Evolutionary conservation across 2,888 invertebrate species (phyloP).

Genomic region (Zygothrica quintamaculata): DNA sequence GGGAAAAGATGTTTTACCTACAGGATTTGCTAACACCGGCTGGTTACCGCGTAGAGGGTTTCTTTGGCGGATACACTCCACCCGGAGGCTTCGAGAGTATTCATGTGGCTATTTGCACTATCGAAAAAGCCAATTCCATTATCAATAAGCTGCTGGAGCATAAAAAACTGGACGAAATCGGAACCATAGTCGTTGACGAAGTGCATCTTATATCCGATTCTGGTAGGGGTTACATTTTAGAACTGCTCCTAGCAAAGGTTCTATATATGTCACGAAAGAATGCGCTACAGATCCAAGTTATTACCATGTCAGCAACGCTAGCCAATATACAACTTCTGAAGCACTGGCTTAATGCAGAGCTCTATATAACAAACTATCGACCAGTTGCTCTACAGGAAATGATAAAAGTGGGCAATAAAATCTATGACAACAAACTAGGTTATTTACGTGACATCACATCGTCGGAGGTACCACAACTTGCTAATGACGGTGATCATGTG

Average conservation of each 20-base stretch:
- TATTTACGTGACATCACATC: slow-evolving; percentile 85
- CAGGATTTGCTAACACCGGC: slow-evolving; percentile 93
- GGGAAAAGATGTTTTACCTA: slow-evolving; percentile 97
- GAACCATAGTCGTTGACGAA: slow-evolving; percentile 97
- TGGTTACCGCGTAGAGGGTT: slow-evolving; percentile 96
- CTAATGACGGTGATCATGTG: slow-evolving; percentile 91
- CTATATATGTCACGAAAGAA: slow-evolving; percentile 89
- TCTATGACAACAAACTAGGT: slow-evolving; percentile 87
- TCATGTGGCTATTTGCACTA: slow-evolving; percentile 97
- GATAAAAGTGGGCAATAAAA: slow-evolving; percentile 89
- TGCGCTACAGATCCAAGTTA: slow-evolving; percentile 90
- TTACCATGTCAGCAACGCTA: slow-evolving; percentile 99
- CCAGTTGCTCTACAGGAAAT: slow-evolving; percentile 94
- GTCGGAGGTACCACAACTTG: slow-evolving; percentile 50
- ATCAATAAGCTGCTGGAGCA: slow-evolving; percentile 94
- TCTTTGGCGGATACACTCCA: slow-evolving; percentile 95
- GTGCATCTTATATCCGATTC: slow-evolving; percentile 97
- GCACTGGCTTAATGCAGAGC: slow-evolving; percentile 94
- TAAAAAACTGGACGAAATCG: slow-evolving; percentile 88
- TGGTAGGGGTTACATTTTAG: slow-evolving; percentile 96
- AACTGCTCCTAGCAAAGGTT: slow-evolving; percentile 96
- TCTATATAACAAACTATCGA: slow-evolving; percentile 94
- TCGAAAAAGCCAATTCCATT: slow-evolving; percentile 98
- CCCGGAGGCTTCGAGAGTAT: slow-evolving; percentile 94
- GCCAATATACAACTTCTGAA: slow-evolving; percentile 93